A percentile compares a stretch with the other conserved stretches of the same genome.
Evolutionary conservation across 2,113 vertebrate species (phyloP).

Genomic region (Puma concolor): DNA sequence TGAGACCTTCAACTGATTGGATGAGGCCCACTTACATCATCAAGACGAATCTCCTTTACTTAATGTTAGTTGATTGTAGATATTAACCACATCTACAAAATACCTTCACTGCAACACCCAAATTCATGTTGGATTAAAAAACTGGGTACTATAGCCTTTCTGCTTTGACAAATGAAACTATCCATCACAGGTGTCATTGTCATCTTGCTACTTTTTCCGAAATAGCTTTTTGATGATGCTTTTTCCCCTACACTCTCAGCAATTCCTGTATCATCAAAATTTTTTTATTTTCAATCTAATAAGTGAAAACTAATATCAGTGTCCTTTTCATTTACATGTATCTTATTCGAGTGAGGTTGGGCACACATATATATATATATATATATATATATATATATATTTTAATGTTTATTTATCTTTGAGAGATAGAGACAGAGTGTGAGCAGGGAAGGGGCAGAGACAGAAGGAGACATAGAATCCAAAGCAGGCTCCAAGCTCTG

Average conservation of each 20-base stretch:
- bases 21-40: background rate
- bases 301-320: background rate
- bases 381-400: no score
- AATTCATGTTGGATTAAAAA: background rate
- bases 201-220: background rate
- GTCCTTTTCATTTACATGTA: background rate
- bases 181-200: background rate
- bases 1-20: background rate
- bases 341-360: background rate
- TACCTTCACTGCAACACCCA: background rate
- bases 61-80: background rate
- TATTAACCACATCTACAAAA: background rate
- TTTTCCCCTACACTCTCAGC: background rate
- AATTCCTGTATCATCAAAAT: background rate
- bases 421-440: no score
- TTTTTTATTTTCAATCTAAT: background rate
- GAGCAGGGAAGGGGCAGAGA: no score
- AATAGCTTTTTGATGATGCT: background rate
- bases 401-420: no score
- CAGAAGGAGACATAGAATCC: no score
- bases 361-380: no score
- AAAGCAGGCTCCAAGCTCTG: no score
- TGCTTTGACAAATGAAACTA: background rate
- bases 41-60: background rate
- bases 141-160: background rate